A percentile compares a stretch with the other conserved stretches of the same genome.
Conservation (phyloP, 2,113 vertebrate genomes). For the Neoarius graeffei region DNA sequence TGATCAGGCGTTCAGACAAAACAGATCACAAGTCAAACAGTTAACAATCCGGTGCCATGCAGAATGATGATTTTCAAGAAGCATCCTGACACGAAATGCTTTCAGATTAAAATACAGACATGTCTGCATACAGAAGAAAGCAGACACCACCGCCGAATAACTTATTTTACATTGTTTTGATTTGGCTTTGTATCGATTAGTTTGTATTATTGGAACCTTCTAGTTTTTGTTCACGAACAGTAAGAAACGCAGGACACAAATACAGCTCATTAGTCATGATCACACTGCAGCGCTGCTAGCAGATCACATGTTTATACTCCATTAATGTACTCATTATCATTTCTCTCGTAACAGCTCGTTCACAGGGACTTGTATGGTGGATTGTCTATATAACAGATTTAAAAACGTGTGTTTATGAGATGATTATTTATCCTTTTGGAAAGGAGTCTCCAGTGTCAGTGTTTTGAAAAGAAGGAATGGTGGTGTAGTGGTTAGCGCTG, state of each 20-base stretch:
- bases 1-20: not conserved
- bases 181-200: too few species aligned
- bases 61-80: not conserved
- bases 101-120: not conserved
- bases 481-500: too few species aligned
- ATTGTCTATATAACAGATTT: not conserved
- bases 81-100: not conserved
- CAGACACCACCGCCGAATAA: not conserved
- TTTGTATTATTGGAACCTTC: not conserved
- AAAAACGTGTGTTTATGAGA: not conserved
- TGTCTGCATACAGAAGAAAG: not conserved
- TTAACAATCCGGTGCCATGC: not conserved
- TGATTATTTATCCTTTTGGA: not conserved
- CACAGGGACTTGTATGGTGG: not conserved
- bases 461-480: too few species aligned
- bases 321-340: not conserved
- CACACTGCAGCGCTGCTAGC: not conserved
- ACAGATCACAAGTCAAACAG: not conserved
- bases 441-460: not conserved
- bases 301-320: not conserved
- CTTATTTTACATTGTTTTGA: too few species aligned
- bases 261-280: not conserved
- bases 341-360: not conserved
- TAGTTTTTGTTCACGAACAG: not conserved
- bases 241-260: not conserved